A percentile compares a stretch with the other conserved stretches of the same genome.
Conservation (phyloP, 2,888 invertebrate genomes). For the Trissoscelio sp. region DNA sequence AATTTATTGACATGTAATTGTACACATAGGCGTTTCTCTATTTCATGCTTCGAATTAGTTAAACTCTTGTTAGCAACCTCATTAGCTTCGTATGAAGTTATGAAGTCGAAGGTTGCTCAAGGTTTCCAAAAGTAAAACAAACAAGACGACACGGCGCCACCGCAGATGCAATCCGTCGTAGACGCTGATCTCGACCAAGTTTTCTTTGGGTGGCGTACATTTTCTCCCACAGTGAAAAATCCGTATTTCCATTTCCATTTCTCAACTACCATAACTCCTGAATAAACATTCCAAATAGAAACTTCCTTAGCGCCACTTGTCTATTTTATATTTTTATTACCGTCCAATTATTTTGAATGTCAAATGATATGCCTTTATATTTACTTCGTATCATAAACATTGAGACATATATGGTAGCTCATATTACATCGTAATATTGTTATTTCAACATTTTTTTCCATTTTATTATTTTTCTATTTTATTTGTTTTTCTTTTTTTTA, state of each 20-base stretch:
- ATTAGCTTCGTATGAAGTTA: slow-evolving; percentile 75
- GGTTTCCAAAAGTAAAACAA: slow-evolving; percentile 78
- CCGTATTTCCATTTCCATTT: slow-evolving; percentile 77
- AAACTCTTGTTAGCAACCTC: slow-evolving; percentile 79
- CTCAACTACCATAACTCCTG: slow-evolving; percentile 77
- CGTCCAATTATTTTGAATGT: slow-evolving; percentile 46
- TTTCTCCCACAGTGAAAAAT: slow-evolving; percentile 59
- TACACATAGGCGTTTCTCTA: background rate
- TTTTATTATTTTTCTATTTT: too few relatives aligned
- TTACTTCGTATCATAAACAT: slow-evolving; percentile 8
- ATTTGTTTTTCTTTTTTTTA: too few relatives aligned
- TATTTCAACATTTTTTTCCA: too few relatives aligned
- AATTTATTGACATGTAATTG: slow-evolving; percentile 7
- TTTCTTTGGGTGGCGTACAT: slow-evolving; percentile 56
- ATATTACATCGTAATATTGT: too few relatives aligned
- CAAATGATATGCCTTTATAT: slow-evolving; percentile 9
- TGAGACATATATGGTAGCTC: too few relatives aligned
- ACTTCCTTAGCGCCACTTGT: slow-evolving; percentile 80
- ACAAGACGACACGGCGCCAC: slow-evolving; percentile 82
- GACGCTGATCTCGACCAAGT: slow-evolving; percentile 62
- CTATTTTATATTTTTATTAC: slow-evolving; percentile 58
- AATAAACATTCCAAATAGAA: slow-evolving; percentile 77
- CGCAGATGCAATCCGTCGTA: slow-evolving; percentile 82
- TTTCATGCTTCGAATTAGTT: slow-evolving; percentile 68
- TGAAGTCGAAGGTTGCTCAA: slow-evolving; percentile 38